Evolutionary conservation across 2,113 vertebrate species (phyloP), one percentile per base, ranked within the genome.

Genomic region (Lichenostomus cassidix): DNA sequence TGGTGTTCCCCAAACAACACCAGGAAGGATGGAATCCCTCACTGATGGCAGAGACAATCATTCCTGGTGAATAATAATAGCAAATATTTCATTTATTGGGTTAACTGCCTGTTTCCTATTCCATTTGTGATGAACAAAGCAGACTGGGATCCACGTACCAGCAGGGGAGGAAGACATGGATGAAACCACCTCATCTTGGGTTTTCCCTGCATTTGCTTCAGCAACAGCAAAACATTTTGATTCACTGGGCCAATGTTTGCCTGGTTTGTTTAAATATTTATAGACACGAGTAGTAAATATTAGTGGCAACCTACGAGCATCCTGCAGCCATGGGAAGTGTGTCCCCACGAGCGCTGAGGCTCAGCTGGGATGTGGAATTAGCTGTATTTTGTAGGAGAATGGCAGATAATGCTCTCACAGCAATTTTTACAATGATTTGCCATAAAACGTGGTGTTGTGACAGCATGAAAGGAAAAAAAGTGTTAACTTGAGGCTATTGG

Each of bases 291-390:
- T 46, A 33, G 39, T 62, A 70, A 77, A 25, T 25, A 59, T 12
- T 73, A 49, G 42, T 4, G 55, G 71, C 47, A 73, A 35, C 7
- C 7, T 11, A 3, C 0, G 8, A 89, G 75, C 71, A n/a, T 60
- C 68, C 79, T 44, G 41, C 23, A 44, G 3, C 12, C 47, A 1
- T 0, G 22, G 50, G 70, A 42, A 53, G 27, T n/a, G 3, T 15
- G 29, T 64, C 80, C 64, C 56, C 29, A 25, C 28, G 0, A 6
- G 8, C 0, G 0, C 42, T 37, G 31, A 20, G 14, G 55, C 64
- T 80, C 24, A 7, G 24, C 14, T 65, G 55, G 39, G 53, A 7
- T 62, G 64, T 31, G 76, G 25, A 55, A 52, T 80, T 33, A 0
- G 0, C 11, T 20, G 65, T 3, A 9, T 69, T 85, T 83, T 42